Conservation (phyloP, 1,140 invertebrate species). For the Coelopa frigida region DNA sequence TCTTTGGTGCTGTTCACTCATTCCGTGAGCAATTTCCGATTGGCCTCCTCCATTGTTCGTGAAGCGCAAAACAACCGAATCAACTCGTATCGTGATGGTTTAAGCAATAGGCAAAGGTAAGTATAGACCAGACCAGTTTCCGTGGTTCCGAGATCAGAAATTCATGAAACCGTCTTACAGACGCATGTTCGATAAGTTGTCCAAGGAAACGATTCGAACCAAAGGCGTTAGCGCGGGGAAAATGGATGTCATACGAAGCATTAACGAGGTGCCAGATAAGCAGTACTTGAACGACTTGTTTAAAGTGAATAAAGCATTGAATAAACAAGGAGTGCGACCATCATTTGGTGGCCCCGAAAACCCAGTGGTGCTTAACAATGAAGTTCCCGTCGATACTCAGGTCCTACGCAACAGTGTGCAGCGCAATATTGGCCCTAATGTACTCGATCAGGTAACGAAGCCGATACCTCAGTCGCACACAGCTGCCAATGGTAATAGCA, state of each 20-base stretch:
- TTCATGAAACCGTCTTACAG: too few relatives aligned
- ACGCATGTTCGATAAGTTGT: conserved; percentile 27
- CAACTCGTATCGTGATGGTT: conserved; percentile 14
- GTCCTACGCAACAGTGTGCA: conserved; percentile 18
- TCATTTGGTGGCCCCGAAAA: conserved; percentile 19
- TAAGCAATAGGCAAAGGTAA: conserved; percentile 14
- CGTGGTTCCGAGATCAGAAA: too few relatives aligned
- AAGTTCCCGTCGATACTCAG: conserved; percentile 4
- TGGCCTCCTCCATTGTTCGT: conserved; percentile 17
- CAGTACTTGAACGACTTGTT: conserved; percentile 37
- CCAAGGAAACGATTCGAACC: conserved; percentile 29
- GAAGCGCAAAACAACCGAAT: background rate
- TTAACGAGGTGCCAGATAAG: conserved; percentile 32
- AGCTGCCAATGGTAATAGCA: conserved; percentile 16
- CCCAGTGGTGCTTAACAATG: conserved; percentile 17
- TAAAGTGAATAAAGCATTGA: conserved; percentile 33
- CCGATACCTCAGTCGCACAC: conserved; percentile 15
- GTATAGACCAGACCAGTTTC: conserved; percentile 15
- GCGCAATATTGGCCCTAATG: conserved; percentile 25
- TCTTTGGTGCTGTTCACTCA: conserved; percentile 33
- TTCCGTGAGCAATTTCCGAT: conserved; percentile 29
- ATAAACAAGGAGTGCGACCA: conserved; percentile 20
- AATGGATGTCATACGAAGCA: conserved; percentile 31
- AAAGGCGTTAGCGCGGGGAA: conserved; percentile 21
- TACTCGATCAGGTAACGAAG: conserved; percentile 20